Evolutionary conservation across 2,113 vertebrate species (phyloP).

Genomic region (Ancistrus triradiatus): DNA sequence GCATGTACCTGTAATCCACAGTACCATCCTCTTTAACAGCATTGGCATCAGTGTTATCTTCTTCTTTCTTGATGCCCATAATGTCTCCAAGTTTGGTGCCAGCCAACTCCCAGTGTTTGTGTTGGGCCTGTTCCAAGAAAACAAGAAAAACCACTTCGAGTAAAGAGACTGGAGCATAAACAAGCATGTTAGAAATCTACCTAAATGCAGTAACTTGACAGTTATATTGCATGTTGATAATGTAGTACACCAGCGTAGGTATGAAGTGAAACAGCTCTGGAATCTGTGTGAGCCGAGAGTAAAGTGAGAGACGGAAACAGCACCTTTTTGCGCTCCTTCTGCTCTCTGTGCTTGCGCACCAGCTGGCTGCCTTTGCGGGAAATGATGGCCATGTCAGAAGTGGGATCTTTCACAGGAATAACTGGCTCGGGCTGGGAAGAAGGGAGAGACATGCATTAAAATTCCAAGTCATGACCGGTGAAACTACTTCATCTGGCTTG

Average conservation of each 20-base stretch:
- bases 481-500: too few relatives aligned
- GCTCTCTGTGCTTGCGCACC: slow-evolving; percentile 94
- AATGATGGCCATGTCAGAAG: slow-evolving; percentile 95
- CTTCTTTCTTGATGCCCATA: slow-evolving; percentile 95
- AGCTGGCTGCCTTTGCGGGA: slow-evolving; percentile 96
- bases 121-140: slow-evolving; percentile 81
- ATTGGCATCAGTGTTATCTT: slow-evolving; percentile 65
- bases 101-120: slow-evolving; percentile 98
- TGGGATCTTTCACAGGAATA: slow-evolving; percentile 93
- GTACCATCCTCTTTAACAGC: slow-evolving; percentile 83
- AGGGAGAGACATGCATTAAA: slow-evolving; percentile 5
- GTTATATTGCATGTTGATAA: too few relatives aligned
- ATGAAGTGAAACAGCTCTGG: too few relatives aligned
- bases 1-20: slow-evolving; percentile 88
- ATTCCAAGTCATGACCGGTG: too few relatives aligned
- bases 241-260: too few relatives aligned
- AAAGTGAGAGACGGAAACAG: not conserved
- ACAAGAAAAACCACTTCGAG: too few relatives aligned
- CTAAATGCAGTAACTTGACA: too few relatives aligned
- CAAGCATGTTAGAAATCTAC: too few relatives aligned
- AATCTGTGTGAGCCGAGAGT: not conserved
- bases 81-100: slow-evolving; percentile 97
- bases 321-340: slow-evolving; percentile 97
- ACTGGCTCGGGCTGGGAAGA: slow-evolving; percentile 87
- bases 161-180: too few relatives aligned